Evolutionary conservation across 2,888 invertebrate genomes (phyloP).

Genomic region (Limnephilus lunatus): DNA sequence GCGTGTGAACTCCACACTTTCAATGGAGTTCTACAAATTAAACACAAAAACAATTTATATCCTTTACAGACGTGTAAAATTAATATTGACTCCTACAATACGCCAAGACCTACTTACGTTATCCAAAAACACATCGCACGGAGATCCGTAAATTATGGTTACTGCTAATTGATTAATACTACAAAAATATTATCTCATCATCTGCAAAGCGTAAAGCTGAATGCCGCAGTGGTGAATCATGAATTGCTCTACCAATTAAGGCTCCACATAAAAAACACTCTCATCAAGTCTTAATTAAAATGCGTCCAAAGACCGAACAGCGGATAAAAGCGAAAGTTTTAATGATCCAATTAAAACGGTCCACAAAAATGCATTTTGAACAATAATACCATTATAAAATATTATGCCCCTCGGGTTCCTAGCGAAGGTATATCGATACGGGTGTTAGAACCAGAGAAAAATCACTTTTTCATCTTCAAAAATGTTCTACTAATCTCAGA

Average conservation of each 20-base stretch:
- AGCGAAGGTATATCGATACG: too few species aligned
- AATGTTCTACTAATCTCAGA: too few species aligned
- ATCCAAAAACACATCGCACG: neutral
- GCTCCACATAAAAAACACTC: neutral
- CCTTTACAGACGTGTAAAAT: neutral
- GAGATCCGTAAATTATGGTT: neutral
- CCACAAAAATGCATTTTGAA: neutral
- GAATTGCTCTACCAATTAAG: neutral
- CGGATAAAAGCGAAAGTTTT: conserved; percentile 5
- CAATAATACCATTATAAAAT: neutral
- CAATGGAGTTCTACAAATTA: too few species aligned
- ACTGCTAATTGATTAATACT: neutral
- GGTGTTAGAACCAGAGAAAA: too few species aligned
- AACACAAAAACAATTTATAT: neutral
- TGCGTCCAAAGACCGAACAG: conserved; percentile 21
- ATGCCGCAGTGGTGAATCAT: neutral
- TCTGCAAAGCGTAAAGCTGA: neutral
- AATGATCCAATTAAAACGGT: conserved; percentile 15
- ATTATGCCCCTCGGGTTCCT: too few species aligned
- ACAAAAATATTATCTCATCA: neutral
- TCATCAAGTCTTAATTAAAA: conserved; percentile 12
- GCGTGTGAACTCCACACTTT: too few species aligned
- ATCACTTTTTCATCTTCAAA: too few species aligned
- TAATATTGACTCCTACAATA: neutral
- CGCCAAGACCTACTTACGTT: too few species aligned